Conservation (phyloP, 2,888 invertebrate genomes). For the Netelia melanura region DNA sequence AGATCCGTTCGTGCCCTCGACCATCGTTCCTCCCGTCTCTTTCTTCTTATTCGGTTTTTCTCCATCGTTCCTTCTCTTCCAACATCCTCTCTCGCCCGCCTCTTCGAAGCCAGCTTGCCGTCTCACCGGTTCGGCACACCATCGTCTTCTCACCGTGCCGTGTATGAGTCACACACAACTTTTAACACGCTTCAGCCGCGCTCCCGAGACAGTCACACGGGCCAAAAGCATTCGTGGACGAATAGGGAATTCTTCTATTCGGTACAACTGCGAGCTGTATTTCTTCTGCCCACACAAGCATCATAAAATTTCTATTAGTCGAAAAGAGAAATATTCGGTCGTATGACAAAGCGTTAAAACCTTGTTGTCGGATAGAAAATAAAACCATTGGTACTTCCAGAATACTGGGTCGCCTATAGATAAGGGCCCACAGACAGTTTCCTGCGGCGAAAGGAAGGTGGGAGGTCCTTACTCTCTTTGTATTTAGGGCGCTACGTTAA, state of each 20-base stretch:
- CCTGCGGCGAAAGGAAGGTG: no score
- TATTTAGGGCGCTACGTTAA: no score
- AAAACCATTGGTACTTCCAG: no score
- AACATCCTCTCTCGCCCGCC: not conserved
- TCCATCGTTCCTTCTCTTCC: not conserved
- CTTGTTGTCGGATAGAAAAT: not conserved
- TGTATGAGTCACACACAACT: slow-evolving; percentile 49
- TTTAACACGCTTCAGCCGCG: slow-evolving; percentile 34
- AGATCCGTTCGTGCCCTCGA: slow-evolving; percentile 33
- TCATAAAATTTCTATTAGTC: slow-evolving; percentile 51
- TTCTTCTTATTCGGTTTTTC: slow-evolving; percentile 30
- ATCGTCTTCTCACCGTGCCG: slow-evolving; percentile 26
- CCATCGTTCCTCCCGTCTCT: not conserved
- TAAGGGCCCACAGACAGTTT: no score
- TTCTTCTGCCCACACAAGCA: slow-evolving; percentile 1
- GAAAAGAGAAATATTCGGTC: slow-evolving; percentile 10
- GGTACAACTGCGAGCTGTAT: not conserved
- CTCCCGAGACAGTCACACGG: slow-evolving; percentile 2
- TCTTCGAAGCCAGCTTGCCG: slow-evolving; percentile 20
- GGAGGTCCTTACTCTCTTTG: no score
- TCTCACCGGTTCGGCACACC: slow-evolving; percentile 42
- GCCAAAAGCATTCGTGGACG: slow-evolving; percentile 42
- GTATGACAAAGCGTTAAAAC: not conserved
- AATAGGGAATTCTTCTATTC: slow-evolving; percentile 51
- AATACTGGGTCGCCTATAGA: no score